These are phyloP conservation scores for Phlogophora meticulosa DNA, from an alignment of 2,888 invertebrate species.

Conservation along the genomic window DNA sequence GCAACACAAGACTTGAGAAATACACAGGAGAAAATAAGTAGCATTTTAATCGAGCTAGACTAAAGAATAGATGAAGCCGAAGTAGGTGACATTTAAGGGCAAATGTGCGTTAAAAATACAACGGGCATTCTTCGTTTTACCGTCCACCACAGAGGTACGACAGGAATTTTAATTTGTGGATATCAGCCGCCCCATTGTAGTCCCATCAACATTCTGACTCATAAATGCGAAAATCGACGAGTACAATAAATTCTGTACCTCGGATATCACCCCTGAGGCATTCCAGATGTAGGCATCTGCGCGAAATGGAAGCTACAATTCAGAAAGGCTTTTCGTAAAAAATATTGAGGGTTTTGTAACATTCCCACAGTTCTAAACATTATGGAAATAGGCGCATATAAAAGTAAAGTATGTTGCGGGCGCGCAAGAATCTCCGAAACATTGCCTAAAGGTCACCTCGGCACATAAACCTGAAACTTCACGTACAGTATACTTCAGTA, in stretches of 20 bases:
- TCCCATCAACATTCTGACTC: constrained; percentile 57
- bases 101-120: constrained; percentile 64
- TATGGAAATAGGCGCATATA: constrained; percentile 41
- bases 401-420: constrained; percentile 31
- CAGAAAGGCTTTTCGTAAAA: constrained; percentile 11
- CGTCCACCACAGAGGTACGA: constrained; percentile 46
- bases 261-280: constrained; percentile 41
- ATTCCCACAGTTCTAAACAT: constrained; percentile 4
- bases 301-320: constrained; percentile 13
- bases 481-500: constrained; percentile 35
- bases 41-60: constrained; percentile 39
- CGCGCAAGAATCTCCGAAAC: constrained; percentile 28
- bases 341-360: constrained; percentile 5
- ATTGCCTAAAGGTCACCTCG: constrained; percentile 37
- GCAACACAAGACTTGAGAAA: constrained; percentile 11
- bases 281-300: constrained; percentile 17
- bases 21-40: no score
- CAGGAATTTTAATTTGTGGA: constrained; percentile 71
- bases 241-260: constrained; percentile 42
- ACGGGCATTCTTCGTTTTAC: constrained; percentile 64
- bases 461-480: constrained; percentile 41
- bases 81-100: constrained; percentile 56
- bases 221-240: constrained; percentile 48
- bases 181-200: constrained; percentile 61
- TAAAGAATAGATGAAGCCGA: constrained; percentile 49